Evolutionary conservation across 2,113 vertebrate genomes (phyloP).

Genomic region (Eudyptes chrysolophus): DNA sequence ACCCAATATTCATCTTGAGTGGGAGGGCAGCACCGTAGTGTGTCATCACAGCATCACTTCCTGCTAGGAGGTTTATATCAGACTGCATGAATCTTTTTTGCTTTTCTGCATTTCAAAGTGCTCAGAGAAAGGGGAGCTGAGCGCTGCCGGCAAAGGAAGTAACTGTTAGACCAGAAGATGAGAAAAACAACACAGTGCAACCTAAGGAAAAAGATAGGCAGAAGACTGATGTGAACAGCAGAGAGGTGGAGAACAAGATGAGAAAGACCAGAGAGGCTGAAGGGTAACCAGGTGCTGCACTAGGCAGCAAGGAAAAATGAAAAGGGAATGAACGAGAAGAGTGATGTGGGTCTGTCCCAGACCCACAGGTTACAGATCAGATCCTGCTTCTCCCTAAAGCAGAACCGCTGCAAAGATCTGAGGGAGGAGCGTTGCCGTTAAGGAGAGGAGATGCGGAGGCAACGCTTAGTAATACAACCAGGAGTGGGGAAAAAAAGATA

Average conservation of each 20-base stretch:
- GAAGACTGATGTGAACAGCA: background rate
- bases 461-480: background rate
- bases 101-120: background rate
- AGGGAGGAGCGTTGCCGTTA: accelerated
- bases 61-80: background rate
- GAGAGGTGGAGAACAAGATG: background rate
- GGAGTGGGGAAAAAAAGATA: background rate
- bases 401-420: background rate
- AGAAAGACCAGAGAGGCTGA: background rate
- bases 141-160: background rate
- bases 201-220: background rate
- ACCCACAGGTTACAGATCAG: background rate
- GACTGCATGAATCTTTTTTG: background rate
- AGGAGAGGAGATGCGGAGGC: background rate
- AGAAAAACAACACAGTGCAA: background rate
- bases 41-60: background rate
- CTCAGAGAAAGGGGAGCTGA: background rate
- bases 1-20: background rate
- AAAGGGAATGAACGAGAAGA: background rate
- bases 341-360: background rate
- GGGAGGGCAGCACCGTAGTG: background rate
- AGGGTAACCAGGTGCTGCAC: background rate
- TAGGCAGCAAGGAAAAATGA: background rate
- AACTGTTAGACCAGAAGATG: background rate
- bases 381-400: background rate